Evolutionary conservation across 2,888 invertebrate genomes (phyloP).

Genomic region (Taenaris catops): DNA sequence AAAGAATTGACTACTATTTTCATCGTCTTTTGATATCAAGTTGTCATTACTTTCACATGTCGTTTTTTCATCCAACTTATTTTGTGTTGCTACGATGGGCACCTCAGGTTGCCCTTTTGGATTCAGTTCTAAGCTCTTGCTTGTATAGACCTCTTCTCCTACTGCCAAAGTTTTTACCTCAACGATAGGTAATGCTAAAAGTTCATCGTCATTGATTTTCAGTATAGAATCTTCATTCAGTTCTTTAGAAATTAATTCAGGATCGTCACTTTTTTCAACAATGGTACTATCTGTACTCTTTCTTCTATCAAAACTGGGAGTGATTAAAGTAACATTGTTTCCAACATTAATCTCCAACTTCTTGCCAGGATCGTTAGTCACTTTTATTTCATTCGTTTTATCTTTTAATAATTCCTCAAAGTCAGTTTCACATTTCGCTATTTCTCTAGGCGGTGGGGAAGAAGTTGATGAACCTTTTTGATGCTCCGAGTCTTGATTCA

Average conservation of each 20-base stretch:
- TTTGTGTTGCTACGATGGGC: not conserved
- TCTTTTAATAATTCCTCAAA: slow-evolving; percentile 74
- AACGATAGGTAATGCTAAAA: not conserved
- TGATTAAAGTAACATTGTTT: slow-evolving; percentile 48
- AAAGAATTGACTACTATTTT: slow-evolving; percentile 32
- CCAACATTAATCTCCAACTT: slow-evolving; percentile 63
- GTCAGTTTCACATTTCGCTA: slow-evolving; percentile 64
- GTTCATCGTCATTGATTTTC: slow-evolving; percentile 11
- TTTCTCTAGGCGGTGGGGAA: slow-evolving; percentile 26
- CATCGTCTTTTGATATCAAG: slow-evolving; percentile 16
- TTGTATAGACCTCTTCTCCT: slow-evolving; percentile 9
- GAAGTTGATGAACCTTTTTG: slow-evolving; percentile 24
- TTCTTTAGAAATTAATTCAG: slow-evolving; percentile 2
- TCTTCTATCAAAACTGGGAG: slow-evolving; percentile 30
- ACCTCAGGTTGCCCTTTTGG: slow-evolving; percentile 5
- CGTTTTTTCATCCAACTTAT: slow-evolving; percentile 4
- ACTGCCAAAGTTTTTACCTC: slow-evolving; percentile 2
- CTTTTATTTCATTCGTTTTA: slow-evolving; percentile 71
- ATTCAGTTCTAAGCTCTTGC: slow-evolving; percentile 2
- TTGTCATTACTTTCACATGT: slow-evolving; percentile 9
- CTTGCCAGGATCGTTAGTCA: slow-evolving; percentile 60
- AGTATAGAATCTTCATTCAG: slow-evolving; percentile 6
- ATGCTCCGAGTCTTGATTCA: slow-evolving; percentile 32
- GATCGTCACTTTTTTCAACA: slow-evolving; percentile 17
- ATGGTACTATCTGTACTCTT: slow-evolving; percentile 15